Conservation (phyloP, 2,113 vertebrate species). For the Amazona guildingii region DNA sequence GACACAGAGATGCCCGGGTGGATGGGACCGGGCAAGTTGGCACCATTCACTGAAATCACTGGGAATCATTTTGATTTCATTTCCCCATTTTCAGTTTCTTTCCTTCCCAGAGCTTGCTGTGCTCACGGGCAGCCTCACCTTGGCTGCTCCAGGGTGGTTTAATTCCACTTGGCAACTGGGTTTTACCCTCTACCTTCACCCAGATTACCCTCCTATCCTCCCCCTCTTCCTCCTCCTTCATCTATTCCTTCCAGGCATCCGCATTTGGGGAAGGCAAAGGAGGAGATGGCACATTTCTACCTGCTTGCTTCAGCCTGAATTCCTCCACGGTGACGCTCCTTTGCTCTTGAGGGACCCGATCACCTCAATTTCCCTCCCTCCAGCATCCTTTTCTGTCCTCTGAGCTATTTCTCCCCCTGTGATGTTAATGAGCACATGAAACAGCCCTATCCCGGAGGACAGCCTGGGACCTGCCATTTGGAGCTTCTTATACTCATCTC, state of each 20-base stretch:
- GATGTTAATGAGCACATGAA: conserved; percentile 20
- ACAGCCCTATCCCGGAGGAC: neutral
- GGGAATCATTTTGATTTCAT: neutral
- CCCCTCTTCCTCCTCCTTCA: neutral
- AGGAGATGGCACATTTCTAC: neutral
- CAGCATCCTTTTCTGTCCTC: conserved; percentile 22
- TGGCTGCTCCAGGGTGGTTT: neutral
- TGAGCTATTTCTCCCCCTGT: neutral
- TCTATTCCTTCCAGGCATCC: neutral
- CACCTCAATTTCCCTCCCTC: conserved; percentile 16
- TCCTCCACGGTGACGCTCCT: neutral
- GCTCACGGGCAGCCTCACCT: accelerated
- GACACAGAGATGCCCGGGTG: neutral
- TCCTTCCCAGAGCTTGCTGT: accelerated
- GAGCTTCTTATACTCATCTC: neutral
- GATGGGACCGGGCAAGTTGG: neutral
- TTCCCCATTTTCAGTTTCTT: accelerated
- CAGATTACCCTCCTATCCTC: neutral
- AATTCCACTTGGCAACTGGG: neutral
- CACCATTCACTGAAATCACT: accelerated
- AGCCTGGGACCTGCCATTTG: neutral
- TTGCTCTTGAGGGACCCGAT: neutral
- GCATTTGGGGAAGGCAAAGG: neutral
- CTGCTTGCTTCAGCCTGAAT: neutral
- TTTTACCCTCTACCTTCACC: neutral